Conservation (phyloP, 2,113 vertebrate genomes). For the Turdus rufiventris region DNA sequence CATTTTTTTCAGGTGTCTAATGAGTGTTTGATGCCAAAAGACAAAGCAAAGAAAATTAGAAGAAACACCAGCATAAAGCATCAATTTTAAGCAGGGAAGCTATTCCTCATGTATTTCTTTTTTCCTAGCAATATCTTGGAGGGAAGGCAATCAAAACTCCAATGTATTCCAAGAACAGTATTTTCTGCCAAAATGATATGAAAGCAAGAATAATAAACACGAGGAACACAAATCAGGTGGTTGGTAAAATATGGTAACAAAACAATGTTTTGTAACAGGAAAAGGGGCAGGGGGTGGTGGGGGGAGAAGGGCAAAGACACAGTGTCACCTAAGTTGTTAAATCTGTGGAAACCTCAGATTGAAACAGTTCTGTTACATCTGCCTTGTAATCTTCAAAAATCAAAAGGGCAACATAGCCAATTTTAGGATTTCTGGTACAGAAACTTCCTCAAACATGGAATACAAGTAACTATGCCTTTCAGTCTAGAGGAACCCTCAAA, state of each 20-base stretch:
- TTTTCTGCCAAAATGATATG: background rate
- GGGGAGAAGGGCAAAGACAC: background rate
- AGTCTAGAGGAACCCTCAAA: background rate
- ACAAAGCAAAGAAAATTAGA: background rate
- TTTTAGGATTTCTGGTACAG: background rate
- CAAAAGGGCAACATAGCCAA: background rate
- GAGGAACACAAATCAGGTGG: background rate
- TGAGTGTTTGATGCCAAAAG: background rate
- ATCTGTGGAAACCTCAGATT: background rate
- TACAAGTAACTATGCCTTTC: background rate
- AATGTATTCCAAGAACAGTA: fast-evolving
- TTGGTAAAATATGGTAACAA: background rate
- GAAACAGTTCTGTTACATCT: background rate
- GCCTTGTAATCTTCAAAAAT: background rate
- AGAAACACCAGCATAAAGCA: background rate
- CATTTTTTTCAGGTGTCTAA: background rate
- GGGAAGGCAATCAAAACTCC: background rate
- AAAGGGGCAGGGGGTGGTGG: fast-evolving
- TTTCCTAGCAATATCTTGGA: background rate
- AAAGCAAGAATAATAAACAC: background rate
- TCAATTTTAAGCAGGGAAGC: background rate
- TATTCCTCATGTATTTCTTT: background rate
- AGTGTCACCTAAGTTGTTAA: background rate
- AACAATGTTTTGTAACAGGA: background rate
- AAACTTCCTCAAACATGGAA: background rate